Percentiles rank a stretch among this genome's conserved stretches.
Evolutionary conservation across 2,797 vertebrate genomes (phyloP).

Genomic region (Eidolon dupreanum): DNA sequence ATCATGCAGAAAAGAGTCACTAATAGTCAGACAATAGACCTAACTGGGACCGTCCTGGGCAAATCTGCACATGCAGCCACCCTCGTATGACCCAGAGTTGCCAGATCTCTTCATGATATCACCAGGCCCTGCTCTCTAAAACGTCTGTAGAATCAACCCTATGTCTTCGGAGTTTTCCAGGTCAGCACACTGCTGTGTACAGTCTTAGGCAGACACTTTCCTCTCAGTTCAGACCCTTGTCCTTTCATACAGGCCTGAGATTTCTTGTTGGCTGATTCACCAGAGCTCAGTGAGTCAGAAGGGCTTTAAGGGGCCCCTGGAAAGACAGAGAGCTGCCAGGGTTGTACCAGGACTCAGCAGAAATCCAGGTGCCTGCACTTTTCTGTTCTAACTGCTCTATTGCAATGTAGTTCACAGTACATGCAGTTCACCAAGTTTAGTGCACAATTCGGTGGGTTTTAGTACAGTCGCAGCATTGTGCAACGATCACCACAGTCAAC

Average conservation of each 20-base stretch:
- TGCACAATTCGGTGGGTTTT: not conserved
- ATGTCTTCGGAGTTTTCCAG: not conserved
- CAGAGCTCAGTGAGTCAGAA: not conserved
- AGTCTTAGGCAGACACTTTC: not conserved
- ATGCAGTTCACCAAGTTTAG: not conserved
- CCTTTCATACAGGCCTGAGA: not conserved
- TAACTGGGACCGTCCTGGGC: not conserved
- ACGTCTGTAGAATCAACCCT: not conserved
- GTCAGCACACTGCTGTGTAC: not conserved
- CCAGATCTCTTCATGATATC: not conserved
- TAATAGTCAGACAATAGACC: not conserved
- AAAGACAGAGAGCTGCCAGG: not conserved
- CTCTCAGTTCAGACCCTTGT: not conserved
- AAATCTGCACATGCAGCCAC: not conserved
- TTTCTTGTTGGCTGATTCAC: not conserved
- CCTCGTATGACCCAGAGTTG: not conserved
- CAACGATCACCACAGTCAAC: not conserved
- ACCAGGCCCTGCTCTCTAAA: not conserved
- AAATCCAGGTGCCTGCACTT: not conserved
- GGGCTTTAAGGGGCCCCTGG: not conserved
- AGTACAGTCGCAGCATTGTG: not conserved
- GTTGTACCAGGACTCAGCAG: not conserved
- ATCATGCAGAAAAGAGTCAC: not conserved
- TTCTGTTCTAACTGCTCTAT: fast-evolving
- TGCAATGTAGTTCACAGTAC: not conserved